Conservation (phyloP, 2,797 vertebrate species). For the Lithobates sylvaticus region DNA sequence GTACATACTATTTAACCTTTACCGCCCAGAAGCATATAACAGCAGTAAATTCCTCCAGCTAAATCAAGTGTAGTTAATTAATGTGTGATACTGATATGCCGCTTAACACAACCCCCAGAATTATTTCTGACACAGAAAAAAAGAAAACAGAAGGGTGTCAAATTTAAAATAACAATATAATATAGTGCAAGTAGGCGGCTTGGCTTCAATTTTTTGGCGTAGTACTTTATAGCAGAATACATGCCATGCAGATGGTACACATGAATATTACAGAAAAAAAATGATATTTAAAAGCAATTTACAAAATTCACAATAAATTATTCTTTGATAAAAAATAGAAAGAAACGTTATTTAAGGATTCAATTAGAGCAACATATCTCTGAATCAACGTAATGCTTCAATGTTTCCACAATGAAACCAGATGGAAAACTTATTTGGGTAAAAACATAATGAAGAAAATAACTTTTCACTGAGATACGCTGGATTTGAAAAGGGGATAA, state of each 20-base stretch:
- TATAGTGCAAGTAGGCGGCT: conserved; percentile 40
- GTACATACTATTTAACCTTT: background rate
- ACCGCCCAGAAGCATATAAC: conserved; percentile 1
- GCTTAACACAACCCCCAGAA: conserved; percentile 22
- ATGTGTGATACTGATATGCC: conserved; percentile 1
- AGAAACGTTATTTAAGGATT: conserved; percentile 43
- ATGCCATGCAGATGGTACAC: conserved; percentile 49
- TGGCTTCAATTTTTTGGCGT: conserved; percentile 45
- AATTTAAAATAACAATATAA: conserved; percentile 48
- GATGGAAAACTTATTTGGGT: conserved; percentile 46
- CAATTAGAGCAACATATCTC: conserved; percentile 6
- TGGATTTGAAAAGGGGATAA: conserved; percentile 38
- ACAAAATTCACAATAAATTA: conserved; percentile 36
- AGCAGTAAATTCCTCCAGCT: conserved; percentile 9
- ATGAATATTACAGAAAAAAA: conserved; percentile 5
- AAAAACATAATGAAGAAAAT: conserved; percentile 51
- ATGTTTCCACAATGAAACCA: conserved; percentile 44
- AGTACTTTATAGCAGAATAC: conserved; percentile 8
- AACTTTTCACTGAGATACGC: conserved; percentile 25
- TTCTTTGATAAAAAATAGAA: background rate
- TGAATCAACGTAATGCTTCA: conserved; percentile 7
- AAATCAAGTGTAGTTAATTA: conserved; percentile 19
- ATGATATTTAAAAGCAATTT: background rate
- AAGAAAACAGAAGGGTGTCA: conserved; percentile 51
- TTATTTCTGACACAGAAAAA: conserved; percentile 20